phyloP scores from a whole-genome alignment of 2,888 invertebrate species.

The Cacoxenus indagator region DNA sequence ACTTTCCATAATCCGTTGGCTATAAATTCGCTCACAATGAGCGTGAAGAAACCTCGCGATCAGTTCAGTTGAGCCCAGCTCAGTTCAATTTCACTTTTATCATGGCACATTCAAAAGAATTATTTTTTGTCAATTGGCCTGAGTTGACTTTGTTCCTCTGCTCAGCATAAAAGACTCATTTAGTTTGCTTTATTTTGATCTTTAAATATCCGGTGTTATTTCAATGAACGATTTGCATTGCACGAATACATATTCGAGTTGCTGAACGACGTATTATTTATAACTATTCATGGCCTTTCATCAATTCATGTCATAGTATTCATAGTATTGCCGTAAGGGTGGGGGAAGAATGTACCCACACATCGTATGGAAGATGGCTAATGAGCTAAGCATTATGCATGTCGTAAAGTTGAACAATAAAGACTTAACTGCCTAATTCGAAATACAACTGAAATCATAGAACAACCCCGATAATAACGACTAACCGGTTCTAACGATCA shows the following conservation, averaged over 20 bases:
- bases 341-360: background rate
- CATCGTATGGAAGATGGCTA: background rate
- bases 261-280: background rate
- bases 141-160: background rate
- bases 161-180: slow-evolving; percentile 12
- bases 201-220: slow-evolving; percentile 1
- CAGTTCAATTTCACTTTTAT: background rate
- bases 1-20: slow-evolving; percentile 16
- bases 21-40: slow-evolving; percentile 15
- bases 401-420: too few species aligned
- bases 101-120: slow-evolving; percentile 15
- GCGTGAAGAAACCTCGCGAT: background rate
- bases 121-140: slow-evolving; percentile 16
- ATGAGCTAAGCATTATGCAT: too few species aligned
- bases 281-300: background rate
- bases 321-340: background rate
- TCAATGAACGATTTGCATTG: background rate
- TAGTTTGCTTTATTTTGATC: background rate
- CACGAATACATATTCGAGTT: too few species aligned
- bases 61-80: background rate
- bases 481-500: too few species aligned
- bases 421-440: too few species aligned
- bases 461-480: too few species aligned
- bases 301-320: background rate
- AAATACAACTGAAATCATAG: too few species aligned